These are phyloP conservation scores for Trichoplusia ni DNA, from an alignment of 1,140 invertebrate species.

Conservation along the genomic window DNA sequence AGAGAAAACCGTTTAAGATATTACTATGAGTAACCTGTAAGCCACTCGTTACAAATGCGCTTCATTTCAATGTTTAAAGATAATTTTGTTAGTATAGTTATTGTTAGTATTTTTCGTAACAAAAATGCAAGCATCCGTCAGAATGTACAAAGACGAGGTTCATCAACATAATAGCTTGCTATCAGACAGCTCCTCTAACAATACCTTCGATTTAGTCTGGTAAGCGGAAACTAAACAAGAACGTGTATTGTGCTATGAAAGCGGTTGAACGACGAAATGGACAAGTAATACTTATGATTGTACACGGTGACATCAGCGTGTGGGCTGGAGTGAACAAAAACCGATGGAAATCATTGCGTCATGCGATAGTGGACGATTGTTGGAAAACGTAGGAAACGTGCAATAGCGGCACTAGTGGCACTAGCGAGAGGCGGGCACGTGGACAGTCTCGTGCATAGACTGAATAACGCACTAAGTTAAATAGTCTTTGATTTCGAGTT, in stretches of 20 bases:
- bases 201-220: neutral
- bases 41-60: no score
- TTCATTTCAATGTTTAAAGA: no score
- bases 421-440: constrained; percentile 39
- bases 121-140: no score
- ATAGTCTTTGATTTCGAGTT: neutral
- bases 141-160: neutral
- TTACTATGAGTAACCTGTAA: no score
- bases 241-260: constrained; percentile 5
- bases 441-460: constrained; percentile 43
- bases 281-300: constrained; percentile 37
- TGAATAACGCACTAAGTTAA: neutral
- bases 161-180: neutral
- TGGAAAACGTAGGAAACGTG: constrained; percentile 36
- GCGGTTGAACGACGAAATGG: constrained; percentile 13
- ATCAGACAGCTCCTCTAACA: neutral
- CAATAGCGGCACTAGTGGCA: constrained; percentile 13
- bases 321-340: constrained; percentile 51
- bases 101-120: no score
- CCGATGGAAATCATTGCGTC: constrained; percentile 42
- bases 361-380: constrained; percentile 39
- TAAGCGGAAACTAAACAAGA: constrained; percentile 4
- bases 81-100: no score
- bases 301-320: constrained; percentile 58
- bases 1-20: no score